Conservation (phyloP, 2,797 vertebrate species). For the Chloroceryle amazona region DNA sequence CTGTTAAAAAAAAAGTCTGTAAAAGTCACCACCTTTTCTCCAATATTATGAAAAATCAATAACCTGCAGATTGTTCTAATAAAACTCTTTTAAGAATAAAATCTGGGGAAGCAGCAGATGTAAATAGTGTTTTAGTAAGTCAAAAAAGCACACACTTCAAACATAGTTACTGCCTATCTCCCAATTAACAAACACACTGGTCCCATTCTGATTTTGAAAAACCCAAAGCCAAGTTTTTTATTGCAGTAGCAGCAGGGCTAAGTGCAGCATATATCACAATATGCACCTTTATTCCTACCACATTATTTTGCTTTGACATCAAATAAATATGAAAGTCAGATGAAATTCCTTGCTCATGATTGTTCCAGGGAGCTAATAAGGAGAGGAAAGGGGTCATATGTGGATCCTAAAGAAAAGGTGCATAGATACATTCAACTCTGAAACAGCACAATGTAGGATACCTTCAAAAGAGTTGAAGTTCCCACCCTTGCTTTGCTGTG, state of each 20-base stretch:
- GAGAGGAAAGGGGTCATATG: not conserved
- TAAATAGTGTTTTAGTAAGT: not conserved
- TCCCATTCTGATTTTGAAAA: not conserved
- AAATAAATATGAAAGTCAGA: not conserved
- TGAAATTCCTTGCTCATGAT: not conserved
- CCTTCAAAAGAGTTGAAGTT: not conserved
- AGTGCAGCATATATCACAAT: not conserved
- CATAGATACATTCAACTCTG: not conserved
- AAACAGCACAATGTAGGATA: not conserved
- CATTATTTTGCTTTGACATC: not conserved
- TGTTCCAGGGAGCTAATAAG: not conserved
- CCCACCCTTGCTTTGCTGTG: not conserved
- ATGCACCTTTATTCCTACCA: too few species aligned
- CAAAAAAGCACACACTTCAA: not conserved
- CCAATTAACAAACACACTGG: not conserved
- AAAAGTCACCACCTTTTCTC: not conserved
- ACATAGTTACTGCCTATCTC: not conserved
- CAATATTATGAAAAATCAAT: not conserved
- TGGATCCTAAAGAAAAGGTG: not conserved
- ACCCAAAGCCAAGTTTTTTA: not conserved
- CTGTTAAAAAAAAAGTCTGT: not conserved
- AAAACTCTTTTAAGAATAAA: not conserved
- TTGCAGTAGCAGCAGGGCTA: not conserved
- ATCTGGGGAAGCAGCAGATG: not conserved
- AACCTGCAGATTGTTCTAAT: not conserved